Evolutionary conservation across 1,140 invertebrate genomes (phyloP).

Genomic region (Hylyphantes graminicola): DNA sequence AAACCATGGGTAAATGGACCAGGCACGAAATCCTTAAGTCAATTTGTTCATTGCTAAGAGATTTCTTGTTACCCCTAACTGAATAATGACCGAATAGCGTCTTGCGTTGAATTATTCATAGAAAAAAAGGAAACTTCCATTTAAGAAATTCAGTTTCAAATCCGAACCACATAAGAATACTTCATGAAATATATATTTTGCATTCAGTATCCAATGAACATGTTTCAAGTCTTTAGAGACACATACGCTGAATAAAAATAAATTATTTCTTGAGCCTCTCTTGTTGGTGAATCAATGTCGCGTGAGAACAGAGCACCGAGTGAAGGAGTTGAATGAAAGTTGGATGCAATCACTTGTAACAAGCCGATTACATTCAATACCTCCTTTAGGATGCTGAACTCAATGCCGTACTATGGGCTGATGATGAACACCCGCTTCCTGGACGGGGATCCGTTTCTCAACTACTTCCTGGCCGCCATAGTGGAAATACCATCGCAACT

Average conservation of each 20-base stretch:
- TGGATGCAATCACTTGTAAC: not conserved
- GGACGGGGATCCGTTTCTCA: not conserved
- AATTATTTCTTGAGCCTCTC: not conserved
- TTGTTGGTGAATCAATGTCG: not conserved
- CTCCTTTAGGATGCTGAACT: not conserved
- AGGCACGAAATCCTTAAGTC: too few species aligned
- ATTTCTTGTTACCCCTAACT: too few species aligned
- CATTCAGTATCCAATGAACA: not conserved
- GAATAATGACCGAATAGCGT: too few species aligned
- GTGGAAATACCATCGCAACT: conserved; percentile 21
- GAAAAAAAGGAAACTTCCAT: too few species aligned
- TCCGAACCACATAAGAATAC: too few species aligned
- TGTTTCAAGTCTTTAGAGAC: not conserved
- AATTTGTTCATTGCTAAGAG: too few species aligned
- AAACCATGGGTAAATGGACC: too few species aligned
- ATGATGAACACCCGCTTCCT: conserved; percentile 21
- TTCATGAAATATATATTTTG: too few species aligned
- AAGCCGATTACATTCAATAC: not conserved
- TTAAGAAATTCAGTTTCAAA: too few species aligned
- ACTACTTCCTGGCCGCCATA: conserved; percentile 12
- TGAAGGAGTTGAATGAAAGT: not conserved
- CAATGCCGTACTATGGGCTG: conserved; percentile 4
- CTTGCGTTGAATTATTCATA: too few species aligned
- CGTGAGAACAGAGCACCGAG: not conserved
- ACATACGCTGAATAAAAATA: not conserved